Evolutionary conservation across 2,888 invertebrate genomes (phyloP).

Genomic region (Emmelina monodactyla): DNA sequence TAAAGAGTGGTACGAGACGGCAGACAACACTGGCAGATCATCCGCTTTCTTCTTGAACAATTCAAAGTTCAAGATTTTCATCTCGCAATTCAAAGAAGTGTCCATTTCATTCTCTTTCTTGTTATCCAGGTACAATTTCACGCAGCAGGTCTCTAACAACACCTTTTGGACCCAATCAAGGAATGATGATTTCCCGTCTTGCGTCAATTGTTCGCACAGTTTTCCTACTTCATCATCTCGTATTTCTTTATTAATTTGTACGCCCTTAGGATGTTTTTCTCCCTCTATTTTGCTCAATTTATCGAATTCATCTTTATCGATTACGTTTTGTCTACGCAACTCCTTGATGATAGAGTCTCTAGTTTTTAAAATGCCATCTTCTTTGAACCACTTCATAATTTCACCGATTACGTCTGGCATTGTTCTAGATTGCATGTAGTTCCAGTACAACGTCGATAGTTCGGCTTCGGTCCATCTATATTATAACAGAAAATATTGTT

Average conservation of each 20-base stretch:
- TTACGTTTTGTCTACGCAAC: slow-evolving; percentile 68
- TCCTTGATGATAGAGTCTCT: slow-evolving; percentile 70
- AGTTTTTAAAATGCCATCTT: slow-evolving; percentile 66
- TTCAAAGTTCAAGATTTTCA: slow-evolving; percentile 23
- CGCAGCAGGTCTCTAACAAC: slow-evolving; percentile 74
- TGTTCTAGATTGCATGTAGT: slow-evolving; percentile 69
- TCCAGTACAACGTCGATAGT: slow-evolving; percentile 70
- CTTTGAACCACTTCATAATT: slow-evolving; percentile 68
- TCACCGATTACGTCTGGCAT: slow-evolving; percentile 66
- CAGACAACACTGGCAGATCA: slow-evolving; percentile 59
- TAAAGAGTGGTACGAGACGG: slow-evolving; percentile 72
- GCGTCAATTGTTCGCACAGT: slow-evolving; percentile 66
- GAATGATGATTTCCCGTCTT: slow-evolving; percentile 66
- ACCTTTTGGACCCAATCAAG: slow-evolving; percentile 74
- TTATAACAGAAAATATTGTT: slow-evolving; percentile 10
- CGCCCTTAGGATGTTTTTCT: slow-evolving; percentile 22
- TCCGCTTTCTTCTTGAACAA: slow-evolving; percentile 23
- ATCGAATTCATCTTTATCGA: slow-evolving; percentile 66
- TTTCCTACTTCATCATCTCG: slow-evolving; percentile 43
- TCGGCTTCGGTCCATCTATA: slow-evolving; percentile 73
- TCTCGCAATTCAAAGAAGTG: slow-evolving; percentile 11
- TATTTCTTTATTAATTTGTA: slow-evolving; percentile 24
- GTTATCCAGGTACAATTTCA: slow-evolving; percentile 68
- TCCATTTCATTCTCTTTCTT: slow-evolving; percentile 10
- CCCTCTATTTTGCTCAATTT: slow-evolving; percentile 50